phyloP scores from a whole-genome alignment of 2,888 invertebrate species.

The Tiphia femorata region DNA sequence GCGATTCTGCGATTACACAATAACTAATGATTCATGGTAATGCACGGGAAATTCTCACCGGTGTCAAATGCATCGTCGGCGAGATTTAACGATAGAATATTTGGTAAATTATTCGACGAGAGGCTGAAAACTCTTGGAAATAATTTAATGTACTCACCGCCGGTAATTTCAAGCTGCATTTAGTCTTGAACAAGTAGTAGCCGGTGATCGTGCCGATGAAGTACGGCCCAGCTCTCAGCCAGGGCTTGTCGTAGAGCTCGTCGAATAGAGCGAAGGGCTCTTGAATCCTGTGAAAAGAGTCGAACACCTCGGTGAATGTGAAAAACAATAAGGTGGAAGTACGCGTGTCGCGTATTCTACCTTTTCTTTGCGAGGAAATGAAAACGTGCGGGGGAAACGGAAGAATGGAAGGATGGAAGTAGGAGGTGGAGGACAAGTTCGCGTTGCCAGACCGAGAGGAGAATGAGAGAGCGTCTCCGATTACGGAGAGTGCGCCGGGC shows the following conservation, averaged over 20 bases:
- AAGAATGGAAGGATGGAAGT: not conserved
- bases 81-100: too few species aligned
- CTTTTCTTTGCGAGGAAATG: not conserved
- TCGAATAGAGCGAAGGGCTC: slow-evolving; percentile 88
- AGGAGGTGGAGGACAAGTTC: not conserved
- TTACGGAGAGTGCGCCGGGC: too few species aligned
- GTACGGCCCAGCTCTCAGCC: slow-evolving; percentile 86
- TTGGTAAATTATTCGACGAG: too few species aligned
- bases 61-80: too few species aligned
- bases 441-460: too few species aligned
- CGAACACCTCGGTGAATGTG: not conserved
- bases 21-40: too few species aligned
- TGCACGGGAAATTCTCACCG: too few species aligned
- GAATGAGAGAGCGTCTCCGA: too few species aligned
- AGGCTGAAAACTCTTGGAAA: too few species aligned
- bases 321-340: not conserved
- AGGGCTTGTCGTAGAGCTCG: slow-evolving; percentile 86
- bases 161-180: slow-evolving; percentile 72
- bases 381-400: too few species aligned
- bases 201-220: slow-evolving; percentile 84
- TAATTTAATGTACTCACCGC: slow-evolving; percentile 51
- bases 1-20: too few species aligned
- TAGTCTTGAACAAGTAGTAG: slow-evolving; percentile 78
- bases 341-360: not conserved
- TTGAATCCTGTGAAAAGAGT: slow-evolving; percentile 78